Conservation (phyloP, 2,113 vertebrate genomes). For the Rhinolophus ferrumequinum region DNA sequence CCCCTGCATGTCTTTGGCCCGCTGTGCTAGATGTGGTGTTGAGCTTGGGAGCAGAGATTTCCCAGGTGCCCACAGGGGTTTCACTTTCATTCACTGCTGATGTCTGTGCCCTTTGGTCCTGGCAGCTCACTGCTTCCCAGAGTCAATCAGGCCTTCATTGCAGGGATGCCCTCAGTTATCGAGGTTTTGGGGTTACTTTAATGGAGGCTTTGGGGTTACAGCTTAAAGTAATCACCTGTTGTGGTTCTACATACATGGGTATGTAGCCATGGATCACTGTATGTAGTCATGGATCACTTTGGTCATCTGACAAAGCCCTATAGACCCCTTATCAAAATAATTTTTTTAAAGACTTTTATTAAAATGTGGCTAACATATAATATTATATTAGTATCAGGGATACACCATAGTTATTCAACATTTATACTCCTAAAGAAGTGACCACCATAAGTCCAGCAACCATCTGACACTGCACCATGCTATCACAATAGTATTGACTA, state of each 20-base stretch:
- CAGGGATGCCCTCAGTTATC: fast-evolving
- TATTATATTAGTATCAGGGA: too few relatives aligned
- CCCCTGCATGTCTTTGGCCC: fast-evolving
- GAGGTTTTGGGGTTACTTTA: neutral
- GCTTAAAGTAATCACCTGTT: neutral
- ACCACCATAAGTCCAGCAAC: too few relatives aligned
- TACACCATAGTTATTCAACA: too few relatives aligned
- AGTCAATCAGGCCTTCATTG: neutral
- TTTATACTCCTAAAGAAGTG: too few relatives aligned
- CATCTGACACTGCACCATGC: too few relatives aligned
- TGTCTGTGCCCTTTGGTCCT: neutral
- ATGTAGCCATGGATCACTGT: too few relatives aligned
- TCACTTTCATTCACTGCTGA: neutral
- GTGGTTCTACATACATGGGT: neutral
- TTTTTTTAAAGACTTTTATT: too few relatives aligned
- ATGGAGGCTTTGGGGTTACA: neutral
- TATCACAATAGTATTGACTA: too few relatives aligned
- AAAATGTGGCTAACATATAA: too few relatives aligned
- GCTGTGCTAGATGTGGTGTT: neutral
- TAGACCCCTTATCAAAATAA: neutral
- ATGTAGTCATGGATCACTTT: too few relatives aligned
- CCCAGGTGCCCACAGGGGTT: fast-evolving
- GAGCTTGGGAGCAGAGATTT: neutral
- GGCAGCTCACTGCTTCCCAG: neutral
- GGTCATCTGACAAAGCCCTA: neutral